These are phyloP conservation scores for Manduca sexta DNA, from an alignment of 1,140 invertebrate genomes.

Conservation along the genomic window DNA sequence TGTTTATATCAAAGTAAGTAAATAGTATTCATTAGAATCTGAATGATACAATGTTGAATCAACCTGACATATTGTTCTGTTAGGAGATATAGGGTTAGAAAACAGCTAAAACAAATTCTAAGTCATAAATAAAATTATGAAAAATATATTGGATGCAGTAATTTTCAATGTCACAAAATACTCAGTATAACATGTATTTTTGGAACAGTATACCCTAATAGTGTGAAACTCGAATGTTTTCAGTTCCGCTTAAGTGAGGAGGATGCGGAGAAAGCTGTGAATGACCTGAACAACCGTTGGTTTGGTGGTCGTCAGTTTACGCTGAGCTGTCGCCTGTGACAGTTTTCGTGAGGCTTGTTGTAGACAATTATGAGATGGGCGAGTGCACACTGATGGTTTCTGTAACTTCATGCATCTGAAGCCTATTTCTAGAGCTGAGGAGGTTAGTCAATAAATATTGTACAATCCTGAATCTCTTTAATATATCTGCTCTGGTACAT, in stretches of 20 bases:
- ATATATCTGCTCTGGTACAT: no score
- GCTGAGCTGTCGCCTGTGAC: conserved; percentile 98
- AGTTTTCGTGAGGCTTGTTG: conserved; percentile 98
- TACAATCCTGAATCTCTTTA: no score
- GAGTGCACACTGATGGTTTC: conserved; percentile 98
- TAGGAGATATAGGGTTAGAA: no score
- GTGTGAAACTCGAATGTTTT: conserved; percentile 38
- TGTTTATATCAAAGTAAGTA: conserved; percentile 94
- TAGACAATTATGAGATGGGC: conserved; percentile 99
- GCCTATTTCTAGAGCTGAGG: conserved; percentile 94
- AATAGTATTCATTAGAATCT: no score
- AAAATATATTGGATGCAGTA: no score
- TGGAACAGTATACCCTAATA: not conserved
- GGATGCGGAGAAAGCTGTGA: conserved; percentile 97
- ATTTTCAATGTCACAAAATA: no score
- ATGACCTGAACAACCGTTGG: conserved; percentile 98
- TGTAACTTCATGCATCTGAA: conserved; percentile 99
- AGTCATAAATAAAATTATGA: no score
- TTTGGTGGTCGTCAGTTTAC: conserved; percentile 98
- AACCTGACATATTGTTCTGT: no score
- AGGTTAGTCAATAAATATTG: conserved; percentile 67
- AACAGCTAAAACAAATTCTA: no score
- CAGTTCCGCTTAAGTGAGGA: conserved; percentile 98
- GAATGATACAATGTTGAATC: no score
- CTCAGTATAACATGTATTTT: no score